Percentiles rank a stretch among this genome's conserved stretches.
These are phyloP conservation scores for Coregonus sp. DNA, from an alignment of 2,797 vertebrate species.

Conservation along the genomic window DNA sequence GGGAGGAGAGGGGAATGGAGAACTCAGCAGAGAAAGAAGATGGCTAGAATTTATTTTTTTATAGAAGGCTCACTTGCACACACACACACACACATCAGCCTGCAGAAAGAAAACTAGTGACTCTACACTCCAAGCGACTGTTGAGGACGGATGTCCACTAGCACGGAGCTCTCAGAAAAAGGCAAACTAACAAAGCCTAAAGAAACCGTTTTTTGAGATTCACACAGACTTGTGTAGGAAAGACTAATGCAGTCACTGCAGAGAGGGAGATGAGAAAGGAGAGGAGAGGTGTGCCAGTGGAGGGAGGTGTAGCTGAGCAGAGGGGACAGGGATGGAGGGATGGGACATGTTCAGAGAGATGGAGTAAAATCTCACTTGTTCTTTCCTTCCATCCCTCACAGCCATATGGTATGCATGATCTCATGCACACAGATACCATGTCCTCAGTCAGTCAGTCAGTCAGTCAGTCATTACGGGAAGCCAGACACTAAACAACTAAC, in stretches of 20 bases:
- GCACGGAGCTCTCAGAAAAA: conserved; percentile 8
- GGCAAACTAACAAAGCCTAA: neutral
- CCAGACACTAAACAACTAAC: conserved; percentile 40
- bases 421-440: conserved; percentile 43
- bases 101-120: conserved; percentile 13
- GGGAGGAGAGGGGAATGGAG: neutral
- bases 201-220: neutral
- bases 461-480: conserved; percentile 21
- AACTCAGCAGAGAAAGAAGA: neutral
- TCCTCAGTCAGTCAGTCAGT: conserved; percentile 20
- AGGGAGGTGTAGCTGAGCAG: neutral
- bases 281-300: neutral
- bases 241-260: conserved; percentile 1
- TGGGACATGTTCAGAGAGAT: neutral
- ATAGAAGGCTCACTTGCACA: conserved; percentile 7
- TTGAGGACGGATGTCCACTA: conserved; percentile 57
- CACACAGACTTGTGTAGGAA: neutral
- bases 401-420: conserved; percentile 26
- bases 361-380: neutral
- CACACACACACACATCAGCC: conserved; percentile 22
- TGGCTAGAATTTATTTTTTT: neutral
- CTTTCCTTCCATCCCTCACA: neutral
- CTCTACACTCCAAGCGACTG: conserved; percentile 21
- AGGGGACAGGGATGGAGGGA: neutral
- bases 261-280: neutral